These are phyloP conservation scores for Rhinella marina DNA, from an alignment of 2,797 vertebrate species.

Conservation along the genomic window DNA sequence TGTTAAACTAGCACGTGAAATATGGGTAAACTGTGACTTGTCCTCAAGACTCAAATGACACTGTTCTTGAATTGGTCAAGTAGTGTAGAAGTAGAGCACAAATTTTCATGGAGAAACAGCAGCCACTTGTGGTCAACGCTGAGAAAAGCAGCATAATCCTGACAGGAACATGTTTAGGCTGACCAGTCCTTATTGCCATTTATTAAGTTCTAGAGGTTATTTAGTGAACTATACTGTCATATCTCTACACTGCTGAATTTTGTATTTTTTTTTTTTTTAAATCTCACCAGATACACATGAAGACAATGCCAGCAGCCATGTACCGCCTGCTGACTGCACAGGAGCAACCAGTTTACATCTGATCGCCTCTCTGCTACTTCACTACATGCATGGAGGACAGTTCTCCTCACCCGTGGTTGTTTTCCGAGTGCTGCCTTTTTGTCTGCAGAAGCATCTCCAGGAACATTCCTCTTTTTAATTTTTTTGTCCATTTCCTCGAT, in stretches of 20 bases:
- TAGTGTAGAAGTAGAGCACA: too few relatives aligned
- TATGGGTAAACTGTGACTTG: too few relatives aligned
- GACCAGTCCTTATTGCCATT: too few relatives aligned
- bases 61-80: too few relatives aligned
- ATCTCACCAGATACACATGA: conserved; percentile 91
- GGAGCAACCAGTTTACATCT: conserved; percentile 83
- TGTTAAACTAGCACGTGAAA: too few relatives aligned
- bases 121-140: too few relatives aligned
- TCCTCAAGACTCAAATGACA: too few relatives aligned
- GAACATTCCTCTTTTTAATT: conserved; percentile 1
- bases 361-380: conserved; percentile 38
- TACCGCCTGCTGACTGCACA: conserved; percentile 98
- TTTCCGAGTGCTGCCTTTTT: conserved; percentile 77
- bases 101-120: too few relatives aligned
- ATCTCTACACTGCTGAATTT: background rate
- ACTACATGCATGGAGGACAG: conserved; percentile 73
- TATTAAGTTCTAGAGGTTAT: too few relatives aligned
- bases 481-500: conserved; percentile 30
- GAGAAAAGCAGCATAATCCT: too few relatives aligned
- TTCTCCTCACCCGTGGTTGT: conserved; percentile 74
- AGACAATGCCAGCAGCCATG: conserved; percentile 99
- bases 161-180: too few relatives aligned
- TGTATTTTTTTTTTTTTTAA: background rate
- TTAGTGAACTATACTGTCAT: too few relatives aligned
- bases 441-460: conserved; percentile 69